A percentile compares a stretch with the other conserved stretches of the same genome.
Conservation (phyloP, 2,888 invertebrate species). For the Drosophila aldrichi region DNA sequence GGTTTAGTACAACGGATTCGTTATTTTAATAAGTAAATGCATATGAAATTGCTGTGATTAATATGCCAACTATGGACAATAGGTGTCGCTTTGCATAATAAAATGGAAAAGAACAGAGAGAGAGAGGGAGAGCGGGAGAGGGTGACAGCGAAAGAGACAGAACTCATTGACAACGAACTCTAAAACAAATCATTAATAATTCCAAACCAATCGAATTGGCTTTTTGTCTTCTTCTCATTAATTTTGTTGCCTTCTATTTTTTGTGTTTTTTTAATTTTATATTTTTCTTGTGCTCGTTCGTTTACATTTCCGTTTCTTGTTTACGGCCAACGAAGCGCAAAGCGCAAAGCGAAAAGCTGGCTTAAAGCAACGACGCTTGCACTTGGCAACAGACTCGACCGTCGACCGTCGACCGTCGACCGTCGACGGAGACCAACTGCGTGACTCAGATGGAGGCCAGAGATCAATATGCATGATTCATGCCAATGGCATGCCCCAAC, state of each 20-base stretch:
- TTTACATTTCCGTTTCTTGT: conserved; percentile 55
- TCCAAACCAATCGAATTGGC: conserved; percentile 25
- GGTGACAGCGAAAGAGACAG: background rate
- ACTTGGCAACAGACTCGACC: conserved; percentile 39
- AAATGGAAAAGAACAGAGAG: background rate
- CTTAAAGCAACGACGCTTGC: conserved; percentile 45
- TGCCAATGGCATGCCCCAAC: conserved; percentile 57
- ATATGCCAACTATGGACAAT: conserved; percentile 33
- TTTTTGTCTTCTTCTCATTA: conserved; percentile 15
- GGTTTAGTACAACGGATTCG: background rate
- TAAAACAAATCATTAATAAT: conserved; percentile 33
- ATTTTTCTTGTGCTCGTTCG: conserved; percentile 16
- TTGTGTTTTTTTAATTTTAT: background rate
- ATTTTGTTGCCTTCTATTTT: no score
- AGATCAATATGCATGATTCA: conserved; percentile 75
- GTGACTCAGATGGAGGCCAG: conserved; percentile 21
- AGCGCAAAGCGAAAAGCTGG: conserved; percentile 23
- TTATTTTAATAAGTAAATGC: conserved; percentile 4
- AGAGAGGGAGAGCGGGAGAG: background rate
- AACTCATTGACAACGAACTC: conserved; percentile 4
- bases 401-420: background rate
- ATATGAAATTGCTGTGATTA: conserved; percentile 32
- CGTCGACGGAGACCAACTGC: background rate
- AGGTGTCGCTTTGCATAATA: conserved; percentile 50
- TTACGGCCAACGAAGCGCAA: conserved; percentile 31